A percentile compares a stretch with the other conserved stretches of the same genome.
Evolutionary conservation across 1,140 invertebrate genomes (phyloP).

Genomic region (Armadillidium nasatum): DNA sequence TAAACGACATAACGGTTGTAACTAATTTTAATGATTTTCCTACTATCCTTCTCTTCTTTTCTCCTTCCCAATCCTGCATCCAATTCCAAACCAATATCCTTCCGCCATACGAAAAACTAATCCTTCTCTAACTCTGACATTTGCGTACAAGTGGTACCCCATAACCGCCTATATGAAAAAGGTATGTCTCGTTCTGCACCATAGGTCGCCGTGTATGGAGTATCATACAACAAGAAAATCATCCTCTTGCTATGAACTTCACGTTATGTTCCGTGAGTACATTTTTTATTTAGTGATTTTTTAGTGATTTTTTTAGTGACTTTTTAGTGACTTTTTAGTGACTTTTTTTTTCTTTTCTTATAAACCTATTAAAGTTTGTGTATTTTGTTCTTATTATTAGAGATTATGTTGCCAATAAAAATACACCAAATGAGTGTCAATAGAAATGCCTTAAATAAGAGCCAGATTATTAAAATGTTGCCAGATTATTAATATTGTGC

Average conservation of each 20-base stretch:
- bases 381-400: too few species aligned
- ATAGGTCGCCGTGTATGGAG: conserved; percentile 36
- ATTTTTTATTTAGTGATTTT: background rate
- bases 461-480: too few species aligned
- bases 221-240: conserved; percentile 44
- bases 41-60: background rate
- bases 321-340: too few species aligned
- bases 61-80: background rate
- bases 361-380: too few species aligned
- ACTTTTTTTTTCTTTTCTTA: too few species aligned
- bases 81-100: background rate
- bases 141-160: conserved; percentile 8
- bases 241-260: conserved; percentile 45
- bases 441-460: too few species aligned
- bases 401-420: too few species aligned
- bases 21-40: background rate
- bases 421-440: too few species aligned
- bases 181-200: background rate
- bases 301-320: background rate
- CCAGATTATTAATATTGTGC: too few species aligned
- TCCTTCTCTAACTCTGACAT: background rate
- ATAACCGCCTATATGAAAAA: conserved; percentile 5
- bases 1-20: background rate
- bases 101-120: background rate
- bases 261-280: conserved; percentile 45